Conservation (phyloP, 2,797 vertebrate species). For the Pitangus sulphuratus region DNA sequence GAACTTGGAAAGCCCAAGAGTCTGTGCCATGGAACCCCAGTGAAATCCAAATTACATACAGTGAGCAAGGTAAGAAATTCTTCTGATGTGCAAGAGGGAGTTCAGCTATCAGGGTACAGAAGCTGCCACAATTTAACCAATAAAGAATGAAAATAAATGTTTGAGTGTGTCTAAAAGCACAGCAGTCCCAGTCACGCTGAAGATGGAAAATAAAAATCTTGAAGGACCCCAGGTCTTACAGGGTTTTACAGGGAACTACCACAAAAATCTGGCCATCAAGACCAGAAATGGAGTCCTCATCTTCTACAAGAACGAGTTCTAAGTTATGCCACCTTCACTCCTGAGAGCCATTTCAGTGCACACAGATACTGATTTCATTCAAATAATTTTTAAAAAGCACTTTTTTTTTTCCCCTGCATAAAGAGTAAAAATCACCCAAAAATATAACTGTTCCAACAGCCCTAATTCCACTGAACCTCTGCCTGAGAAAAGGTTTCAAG, state of each 20-base stretch:
- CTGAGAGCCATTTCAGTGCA: not conserved
- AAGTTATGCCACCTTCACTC: not conserved
- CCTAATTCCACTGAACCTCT: not conserved
- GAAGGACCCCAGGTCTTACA: not conserved
- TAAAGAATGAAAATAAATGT: not conserved
- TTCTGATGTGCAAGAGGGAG: not conserved
- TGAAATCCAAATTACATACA: not conserved
- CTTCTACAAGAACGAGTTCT: not conserved
- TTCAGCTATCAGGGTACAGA: not conserved
- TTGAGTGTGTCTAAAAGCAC: not conserved
- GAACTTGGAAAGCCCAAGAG: not conserved
- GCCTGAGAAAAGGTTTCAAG: not conserved
- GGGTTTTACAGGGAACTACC: not conserved
- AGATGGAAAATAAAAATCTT: not conserved
- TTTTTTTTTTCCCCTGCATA: not conserved
- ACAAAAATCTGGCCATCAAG: not conserved
- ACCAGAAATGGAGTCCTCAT: not conserved
- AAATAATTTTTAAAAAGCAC: not conserved
- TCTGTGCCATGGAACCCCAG: not conserved
- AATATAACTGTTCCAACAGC: not conserved
- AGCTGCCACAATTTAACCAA: not conserved
- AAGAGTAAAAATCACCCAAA: not conserved
- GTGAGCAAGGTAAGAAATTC: not conserved
- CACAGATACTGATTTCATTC: not conserved
- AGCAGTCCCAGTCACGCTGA: not conserved